Percentiles rank a stretch among this genome's conserved stretches.
Conservation (phyloP, 2,797 vertebrate species). For the Brachyrhaphis roseni region DNA sequence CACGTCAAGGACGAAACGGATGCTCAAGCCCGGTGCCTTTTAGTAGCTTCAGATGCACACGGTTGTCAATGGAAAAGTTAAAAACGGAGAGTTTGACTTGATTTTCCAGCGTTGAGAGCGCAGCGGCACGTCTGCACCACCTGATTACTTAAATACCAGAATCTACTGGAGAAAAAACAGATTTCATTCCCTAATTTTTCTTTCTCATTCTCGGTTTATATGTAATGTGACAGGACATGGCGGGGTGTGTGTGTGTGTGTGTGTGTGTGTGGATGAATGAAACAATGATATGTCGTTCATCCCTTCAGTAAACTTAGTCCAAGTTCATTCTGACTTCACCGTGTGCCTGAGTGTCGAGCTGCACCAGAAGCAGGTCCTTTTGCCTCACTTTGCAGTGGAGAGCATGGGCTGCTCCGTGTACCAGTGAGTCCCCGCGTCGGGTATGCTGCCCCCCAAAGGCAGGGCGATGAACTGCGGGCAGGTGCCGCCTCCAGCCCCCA, state of each 20-base stretch:
- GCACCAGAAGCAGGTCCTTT: slow-evolving; percentile 6
- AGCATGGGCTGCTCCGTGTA: slow-evolving; percentile 84
- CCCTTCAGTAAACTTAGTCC: slow-evolving; percentile 47
- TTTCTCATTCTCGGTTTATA: not conserved
- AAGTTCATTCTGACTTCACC: slow-evolving; percentile 50
- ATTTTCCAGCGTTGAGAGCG: slow-evolving; percentile 24
- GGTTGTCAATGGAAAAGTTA: slow-evolving; percentile 40
- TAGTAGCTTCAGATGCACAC: slow-evolving; percentile 50
- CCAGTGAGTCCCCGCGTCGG: slow-evolving; percentile 83
- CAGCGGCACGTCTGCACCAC: slow-evolving; percentile 17
- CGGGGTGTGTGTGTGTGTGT: not conserved
- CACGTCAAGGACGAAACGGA: slow-evolving; percentile 46
- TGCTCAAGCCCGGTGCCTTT: slow-evolving; percentile 30
- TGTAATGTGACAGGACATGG: slow-evolving; percentile 48
- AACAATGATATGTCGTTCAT: slow-evolving; percentile 54
- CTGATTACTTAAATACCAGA: slow-evolving; percentile 26
- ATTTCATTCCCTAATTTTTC: not conserved
- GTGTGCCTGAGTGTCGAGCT: slow-evolving; percentile 62
- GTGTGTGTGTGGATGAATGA: slow-evolving; percentile 49
- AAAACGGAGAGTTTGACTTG: slow-evolving; percentile 32
- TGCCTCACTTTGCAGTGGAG: slow-evolving; percentile 76
- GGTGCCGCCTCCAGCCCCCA: slow-evolving; percentile 71
- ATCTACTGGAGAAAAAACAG: slow-evolving; percentile 31
- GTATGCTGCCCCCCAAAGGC: slow-evolving; percentile 80
- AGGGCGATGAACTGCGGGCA: slow-evolving; percentile 84